A percentile compares a stretch with the other conserved stretches of the same genome.
phyloP scores from a whole-genome alignment of 2,113 vertebrate species.

The Rhynchopsitta pachyrhyncha region DNA sequence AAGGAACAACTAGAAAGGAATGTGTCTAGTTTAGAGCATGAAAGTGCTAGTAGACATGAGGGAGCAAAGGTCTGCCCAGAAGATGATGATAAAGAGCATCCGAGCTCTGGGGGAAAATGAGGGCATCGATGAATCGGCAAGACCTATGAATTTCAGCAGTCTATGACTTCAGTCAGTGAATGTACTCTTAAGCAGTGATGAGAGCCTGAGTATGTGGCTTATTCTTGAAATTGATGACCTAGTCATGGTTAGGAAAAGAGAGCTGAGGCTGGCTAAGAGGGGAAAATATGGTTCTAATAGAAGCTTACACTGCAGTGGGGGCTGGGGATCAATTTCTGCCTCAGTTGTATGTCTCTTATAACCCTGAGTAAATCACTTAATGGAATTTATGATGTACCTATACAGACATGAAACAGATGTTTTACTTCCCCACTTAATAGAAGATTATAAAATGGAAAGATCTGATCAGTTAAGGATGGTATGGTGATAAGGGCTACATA shows the following conservation, averaged over 20 bases:
- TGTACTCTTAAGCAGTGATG: neutral
- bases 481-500: neutral
- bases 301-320: neutral
- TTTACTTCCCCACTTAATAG: neutral
- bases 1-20: neutral
- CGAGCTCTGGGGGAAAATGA: neutral
- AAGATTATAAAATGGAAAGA: neutral
- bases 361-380: neutral
- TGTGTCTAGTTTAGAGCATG: accelerated
- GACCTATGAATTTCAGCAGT: neutral
- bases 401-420: neutral
- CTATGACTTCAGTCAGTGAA: neutral
- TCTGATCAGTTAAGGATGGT: neutral
- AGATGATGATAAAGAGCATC: neutral
- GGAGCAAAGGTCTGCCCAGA: neutral
- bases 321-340: neutral
- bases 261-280: neutral
- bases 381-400: neutral
- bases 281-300: neutral
- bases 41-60: neutral
- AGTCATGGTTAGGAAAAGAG: neutral
- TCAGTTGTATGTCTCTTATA: neutral
- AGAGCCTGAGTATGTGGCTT: neutral
- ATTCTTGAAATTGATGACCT: neutral
- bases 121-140: neutral